phyloP scores from a whole-genome alignment of 2,113 vertebrate species.

The Smithornis capensis region DNA sequence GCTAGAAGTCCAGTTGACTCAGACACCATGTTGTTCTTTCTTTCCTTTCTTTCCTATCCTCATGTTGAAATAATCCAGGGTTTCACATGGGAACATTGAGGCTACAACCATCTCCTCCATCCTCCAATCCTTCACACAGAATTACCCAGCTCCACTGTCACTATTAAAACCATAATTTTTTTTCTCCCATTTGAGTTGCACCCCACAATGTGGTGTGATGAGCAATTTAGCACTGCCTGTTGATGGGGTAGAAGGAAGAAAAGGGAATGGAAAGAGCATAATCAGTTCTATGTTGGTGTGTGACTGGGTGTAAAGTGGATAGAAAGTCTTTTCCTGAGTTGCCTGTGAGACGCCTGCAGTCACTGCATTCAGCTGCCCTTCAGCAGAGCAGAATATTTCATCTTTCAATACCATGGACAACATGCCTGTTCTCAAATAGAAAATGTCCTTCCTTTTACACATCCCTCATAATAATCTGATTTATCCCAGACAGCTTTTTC shows the following conservation, averaged over 20 bases:
- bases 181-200: not conserved
- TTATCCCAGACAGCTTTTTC: conserved; percentile 45
- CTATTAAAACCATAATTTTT: not conserved
- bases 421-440: not conserved
- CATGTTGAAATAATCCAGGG: not conserved
- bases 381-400: conserved; percentile 1
- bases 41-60: not conserved
- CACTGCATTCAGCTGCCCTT: not conserved
- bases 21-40: not conserved
- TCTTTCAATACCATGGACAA: conserved; percentile 6
- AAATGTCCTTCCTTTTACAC: conserved; percentile 42
- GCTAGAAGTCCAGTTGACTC: not conserved
- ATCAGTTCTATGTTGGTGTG: not conserved
- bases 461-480: conserved; percentile 44
- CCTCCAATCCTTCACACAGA: not conserved
- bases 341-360: not conserved
- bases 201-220: rapidly evolving
- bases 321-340: not conserved
- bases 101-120: not conserved
- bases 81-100: not conserved
- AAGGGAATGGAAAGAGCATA: not conserved
- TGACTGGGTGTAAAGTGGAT: not conserved
- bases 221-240: not conserved
- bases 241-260: not conserved
- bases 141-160: not conserved